Conservation (phyloP, 2,797 vertebrate species). For the Galagoides demidoff region DNA sequence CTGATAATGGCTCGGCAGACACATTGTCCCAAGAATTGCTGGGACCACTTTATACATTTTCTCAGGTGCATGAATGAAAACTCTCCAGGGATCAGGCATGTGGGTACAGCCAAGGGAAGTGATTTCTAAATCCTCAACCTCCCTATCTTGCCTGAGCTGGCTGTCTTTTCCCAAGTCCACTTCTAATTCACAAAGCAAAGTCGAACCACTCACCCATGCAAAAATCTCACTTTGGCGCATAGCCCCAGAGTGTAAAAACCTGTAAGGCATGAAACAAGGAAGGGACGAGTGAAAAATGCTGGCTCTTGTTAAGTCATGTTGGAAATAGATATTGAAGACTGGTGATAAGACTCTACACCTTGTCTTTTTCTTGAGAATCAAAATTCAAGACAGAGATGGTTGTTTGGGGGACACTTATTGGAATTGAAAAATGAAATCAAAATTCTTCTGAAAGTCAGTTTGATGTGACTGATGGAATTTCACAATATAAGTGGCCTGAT, state of each 20-base stretch:
- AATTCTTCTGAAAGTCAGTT: slow-evolving; percentile 30
- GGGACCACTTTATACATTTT: neutral
- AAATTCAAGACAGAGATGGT: neutral
- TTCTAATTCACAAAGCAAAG: neutral
- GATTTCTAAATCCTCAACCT: neutral
- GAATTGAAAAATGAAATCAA: slow-evolving; percentile 4
- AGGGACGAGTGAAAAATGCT: neutral
- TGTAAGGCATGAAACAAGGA: neutral
- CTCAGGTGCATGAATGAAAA: neutral
- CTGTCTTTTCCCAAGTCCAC: neutral
- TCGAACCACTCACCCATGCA: neutral
- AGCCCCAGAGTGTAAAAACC: neutral
- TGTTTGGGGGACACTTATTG: neutral
- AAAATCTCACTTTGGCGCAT: fast-evolving
- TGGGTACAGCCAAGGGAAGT: too few species aligned
- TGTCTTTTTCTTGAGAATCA: neutral
- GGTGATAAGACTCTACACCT: neutral
- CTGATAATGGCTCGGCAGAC: neutral
- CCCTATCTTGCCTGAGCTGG: too few species aligned
- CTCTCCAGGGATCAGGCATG: fast-evolving
- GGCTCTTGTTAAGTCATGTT: fast-evolving
- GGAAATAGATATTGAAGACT: neutral
- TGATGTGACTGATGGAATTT: neutral
- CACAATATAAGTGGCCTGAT: neutral
- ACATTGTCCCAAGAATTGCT: neutral